These are phyloP conservation scores for Megamerina dolium DNA, from an alignment of 2,888 invertebrate species.

Conservation along the genomic window DNA sequence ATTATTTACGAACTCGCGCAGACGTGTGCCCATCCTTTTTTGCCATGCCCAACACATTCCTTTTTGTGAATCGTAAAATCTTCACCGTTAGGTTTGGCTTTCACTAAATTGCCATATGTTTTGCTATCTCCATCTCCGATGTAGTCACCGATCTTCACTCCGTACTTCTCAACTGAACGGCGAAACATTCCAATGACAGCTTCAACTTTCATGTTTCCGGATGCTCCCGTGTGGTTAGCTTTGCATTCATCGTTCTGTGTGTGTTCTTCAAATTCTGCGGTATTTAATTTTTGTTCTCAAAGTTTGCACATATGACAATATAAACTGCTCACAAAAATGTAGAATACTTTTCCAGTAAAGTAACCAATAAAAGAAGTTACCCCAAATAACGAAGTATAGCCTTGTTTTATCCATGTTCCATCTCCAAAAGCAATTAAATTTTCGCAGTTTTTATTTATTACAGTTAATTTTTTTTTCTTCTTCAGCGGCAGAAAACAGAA, in stretches of 20 bases:
- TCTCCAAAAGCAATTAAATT: background rate
- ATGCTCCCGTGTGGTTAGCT: background rate
- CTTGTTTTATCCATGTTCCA: constrained; percentile 1
- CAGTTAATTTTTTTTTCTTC: background rate
- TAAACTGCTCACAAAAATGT: background rate
- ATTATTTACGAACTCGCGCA: background rate
- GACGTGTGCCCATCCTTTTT: background rate
- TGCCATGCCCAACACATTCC: background rate
- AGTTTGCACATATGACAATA: background rate
- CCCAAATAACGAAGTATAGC: background rate
- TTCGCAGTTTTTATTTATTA: background rate
- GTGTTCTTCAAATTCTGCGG: constrained; percentile 4
- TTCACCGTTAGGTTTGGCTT: constrained; percentile 5
- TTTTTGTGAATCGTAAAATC: too few relatives aligned
- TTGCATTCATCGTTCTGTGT: background rate
- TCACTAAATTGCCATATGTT: background rate
- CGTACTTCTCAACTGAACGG: background rate
- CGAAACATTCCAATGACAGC: background rate
- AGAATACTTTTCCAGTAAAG: background rate
- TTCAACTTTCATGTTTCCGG: too few relatives aligned
- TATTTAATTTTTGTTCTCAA: background rate
- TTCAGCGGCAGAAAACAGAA: background rate
- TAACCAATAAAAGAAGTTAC: background rate
- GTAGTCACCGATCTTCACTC: background rate
- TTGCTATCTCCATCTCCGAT: constrained; percentile 10